Evolutionary conservation across 2,888 invertebrate species (phyloP), one percentile per base, ranked within the genome.

Genomic region (Xanthia icteritia): DNA sequence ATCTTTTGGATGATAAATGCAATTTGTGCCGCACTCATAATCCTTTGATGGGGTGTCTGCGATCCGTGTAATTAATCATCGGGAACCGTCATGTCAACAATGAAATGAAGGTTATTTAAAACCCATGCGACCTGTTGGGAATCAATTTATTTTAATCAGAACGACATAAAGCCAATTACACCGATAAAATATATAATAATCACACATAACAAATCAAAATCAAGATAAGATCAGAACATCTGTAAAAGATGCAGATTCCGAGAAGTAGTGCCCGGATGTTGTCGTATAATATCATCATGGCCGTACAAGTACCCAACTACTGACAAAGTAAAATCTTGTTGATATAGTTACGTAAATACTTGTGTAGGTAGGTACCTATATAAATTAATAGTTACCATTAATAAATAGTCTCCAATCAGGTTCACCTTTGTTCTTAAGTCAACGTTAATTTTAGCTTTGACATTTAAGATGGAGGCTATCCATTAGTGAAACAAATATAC

Each of bases 401-500:
- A 68, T 36, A 36, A 54, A n/a, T 75, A 58, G 64, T 58, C n/a
- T 64, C 51, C 58, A 60, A 54, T 76, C 17, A 60, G 5, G 31
- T 75, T 69, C 58, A 65, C 51, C 23, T 64, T 51, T 79, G 63
- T 56, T 65, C 74, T 66, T 65, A 73, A 54, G 65, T 79, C 58
- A 60, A 79, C 73, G 42, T 80, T 80, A 64, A 80, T 56, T 74
- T 42, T 42, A 64, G 36, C 76, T 75, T 64, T 15, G 76, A 45
- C 17, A 58, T 75, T 68, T 58, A 76, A 81, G 63, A 64, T 76
- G 27, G 2, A 27, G n/a, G 20, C 27, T 54, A 27, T 65, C 76
- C 81, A 79, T 81, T 79, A 79, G 36, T 15, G 11, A 76, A 64
- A 64, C 58, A 69, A 79, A 81, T 76, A 81, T 69, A 68, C 68